Conservation (phyloP, 2,888 invertebrate genomes). For the Morpho achilles region DNA sequence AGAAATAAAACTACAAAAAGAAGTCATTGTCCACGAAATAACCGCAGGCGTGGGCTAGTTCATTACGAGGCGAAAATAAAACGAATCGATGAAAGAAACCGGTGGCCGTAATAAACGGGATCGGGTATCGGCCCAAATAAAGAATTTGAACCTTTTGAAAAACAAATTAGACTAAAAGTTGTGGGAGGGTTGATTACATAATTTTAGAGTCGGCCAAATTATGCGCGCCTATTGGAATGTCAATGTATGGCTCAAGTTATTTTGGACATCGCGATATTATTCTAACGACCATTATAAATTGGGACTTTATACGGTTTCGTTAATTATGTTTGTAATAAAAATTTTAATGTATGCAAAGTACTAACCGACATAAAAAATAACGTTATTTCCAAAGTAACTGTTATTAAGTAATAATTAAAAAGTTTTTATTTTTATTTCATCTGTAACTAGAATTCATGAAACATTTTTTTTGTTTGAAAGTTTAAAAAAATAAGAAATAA, state of each 20-base stretch:
- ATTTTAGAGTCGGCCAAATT: constrained; percentile 20
- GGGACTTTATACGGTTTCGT: constrained; percentile 1
- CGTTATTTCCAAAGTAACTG: constrained; percentile 7
- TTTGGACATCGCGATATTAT: background rate
- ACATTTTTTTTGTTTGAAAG: background rate
- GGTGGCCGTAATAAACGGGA: constrained; percentile 42
- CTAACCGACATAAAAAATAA: constrained; percentile 5
- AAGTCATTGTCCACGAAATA: constrained; percentile 18
- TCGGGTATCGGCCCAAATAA: constrained; percentile 35
- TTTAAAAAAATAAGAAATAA: constrained; percentile 18
- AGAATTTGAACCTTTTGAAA: constrained; percentile 13
- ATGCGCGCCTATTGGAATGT: constrained; percentile 12
- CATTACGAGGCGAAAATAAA: constrained; percentile 31
- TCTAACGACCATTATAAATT: constrained; percentile 5
- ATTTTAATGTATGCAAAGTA: constrained; percentile 12
- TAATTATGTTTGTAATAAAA: constrained; percentile 5
- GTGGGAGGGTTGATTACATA: constrained; percentile 25
- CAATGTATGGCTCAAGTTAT: constrained; percentile 6
- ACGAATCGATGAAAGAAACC: constrained; percentile 32
- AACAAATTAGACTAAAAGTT: constrained; percentile 26
- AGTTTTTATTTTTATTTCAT: background rate
- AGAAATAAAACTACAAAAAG: constrained; percentile 2
- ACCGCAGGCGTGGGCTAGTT: constrained; percentile 27
- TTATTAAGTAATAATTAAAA: background rate
- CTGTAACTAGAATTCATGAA: background rate